Evolutionary conservation across 2,888 invertebrate species (phyloP).

Genomic region (Automeris io): DNA sequence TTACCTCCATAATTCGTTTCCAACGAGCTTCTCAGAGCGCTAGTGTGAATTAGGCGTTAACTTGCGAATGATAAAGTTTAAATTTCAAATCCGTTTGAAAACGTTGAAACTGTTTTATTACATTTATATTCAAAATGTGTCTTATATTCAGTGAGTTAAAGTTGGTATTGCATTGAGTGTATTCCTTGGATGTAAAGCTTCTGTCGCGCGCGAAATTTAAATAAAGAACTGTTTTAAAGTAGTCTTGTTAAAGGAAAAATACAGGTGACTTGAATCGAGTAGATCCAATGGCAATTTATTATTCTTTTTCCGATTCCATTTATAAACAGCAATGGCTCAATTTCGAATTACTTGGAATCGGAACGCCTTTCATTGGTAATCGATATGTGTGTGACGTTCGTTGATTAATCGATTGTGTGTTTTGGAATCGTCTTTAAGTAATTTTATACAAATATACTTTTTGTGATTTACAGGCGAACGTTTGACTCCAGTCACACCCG

Average conservation of each 20-base stretch:
- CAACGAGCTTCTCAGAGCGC: conserved; percentile 9
- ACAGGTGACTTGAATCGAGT: conserved; percentile 13
- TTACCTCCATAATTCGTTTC: conserved; percentile 18
- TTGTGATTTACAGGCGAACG: too few relatives aligned
- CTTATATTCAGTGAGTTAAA: conserved; percentile 15
- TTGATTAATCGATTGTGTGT: neutral
- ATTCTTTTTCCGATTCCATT: conserved; percentile 14
- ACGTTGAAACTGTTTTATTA: neutral
- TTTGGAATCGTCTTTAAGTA: too few relatives aligned
- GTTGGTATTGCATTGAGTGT: conserved; percentile 22
- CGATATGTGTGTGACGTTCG: neutral
- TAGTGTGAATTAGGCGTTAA: conserved; percentile 8
- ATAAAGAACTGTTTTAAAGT: conserved; percentile 40
- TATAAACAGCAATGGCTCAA: conserved; percentile 12
- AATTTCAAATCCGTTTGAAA: neutral
- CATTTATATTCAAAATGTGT: conserved; percentile 7
- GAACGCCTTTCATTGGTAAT: conserved; percentile 1
- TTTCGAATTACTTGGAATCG: conserved; percentile 12
- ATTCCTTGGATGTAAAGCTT: conserved; percentile 21
- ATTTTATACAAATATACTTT: too few relatives aligned
- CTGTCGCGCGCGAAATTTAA: conserved; percentile 47
- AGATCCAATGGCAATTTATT: conserved; percentile 18
- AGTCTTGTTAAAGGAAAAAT: conserved; percentile 36
- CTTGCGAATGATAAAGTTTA: neutral
- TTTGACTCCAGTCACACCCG: too few relatives aligned